Evolutionary conservation across 2,888 invertebrate genomes (phyloP), one percentile per base, ranked within the genome.

Genomic region (Eretmocerus hayati): DNA sequence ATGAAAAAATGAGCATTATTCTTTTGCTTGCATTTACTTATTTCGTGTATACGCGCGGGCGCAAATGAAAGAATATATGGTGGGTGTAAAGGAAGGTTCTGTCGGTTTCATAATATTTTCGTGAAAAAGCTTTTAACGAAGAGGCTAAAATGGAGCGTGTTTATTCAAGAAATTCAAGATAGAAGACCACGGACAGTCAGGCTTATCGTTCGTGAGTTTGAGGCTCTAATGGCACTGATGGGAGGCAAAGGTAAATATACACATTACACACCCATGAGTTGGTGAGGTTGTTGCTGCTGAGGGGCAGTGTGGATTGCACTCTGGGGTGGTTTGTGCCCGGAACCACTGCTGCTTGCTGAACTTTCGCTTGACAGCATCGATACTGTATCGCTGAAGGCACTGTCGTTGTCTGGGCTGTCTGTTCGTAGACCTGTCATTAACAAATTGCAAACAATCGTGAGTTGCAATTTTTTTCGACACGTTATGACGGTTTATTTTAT

Each of bases 311-410:
- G 69, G 61, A 69, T 67, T 53, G 60, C 58, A 60, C 65, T 62
- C 60, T 69, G 71, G 59, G 70, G 75, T 56, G 76, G 75, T 64
- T 78, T 79, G 54, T 75, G 74, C 39, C 78, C 77, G 35, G 80
- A 79, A 62, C 87, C 84, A 55, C 89, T 90, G 65, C 90, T 91
- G 42, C 92, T 93, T 20, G 93, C 90, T 5, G 93, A 93, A 33
- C 93, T 94, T 72, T 94, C 94, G 59, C 89, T 89, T 21, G 90
- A 90, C 55, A 91, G 75, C 81, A 93, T 85, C 21, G 92, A 92
- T 50, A 94, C 92, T 55, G 92, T 94, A 74, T 97, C 97, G 63
- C 95, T 95, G 73, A 95, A 97, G 15, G 96, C 97, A 11, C 95
- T 95, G 75, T 97, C 97, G 74, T 94, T 95, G 74, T 96, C 96